Conservation (phyloP, 2,797 vertebrate genomes). For the Hemibagrus guttatus region DNA sequence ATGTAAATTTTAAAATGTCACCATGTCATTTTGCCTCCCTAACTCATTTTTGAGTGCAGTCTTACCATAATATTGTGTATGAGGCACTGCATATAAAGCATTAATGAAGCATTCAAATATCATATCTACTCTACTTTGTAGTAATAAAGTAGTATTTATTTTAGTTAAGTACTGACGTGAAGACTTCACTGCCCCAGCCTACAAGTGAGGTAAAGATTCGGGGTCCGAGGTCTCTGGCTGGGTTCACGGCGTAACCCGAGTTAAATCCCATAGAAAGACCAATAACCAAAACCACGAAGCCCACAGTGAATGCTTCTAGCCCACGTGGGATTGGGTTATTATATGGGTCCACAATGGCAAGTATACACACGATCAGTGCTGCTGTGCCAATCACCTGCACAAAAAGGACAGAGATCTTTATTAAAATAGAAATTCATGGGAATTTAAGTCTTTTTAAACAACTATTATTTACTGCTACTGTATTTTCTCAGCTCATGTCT, state of each 20-base stretch:
- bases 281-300: slow-evolving; percentile 84
- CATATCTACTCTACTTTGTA: not conserved
- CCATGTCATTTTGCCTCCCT: not conserved
- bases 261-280: slow-evolving; percentile 92
- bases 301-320: slow-evolving; percentile 85
- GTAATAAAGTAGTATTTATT: not conserved
- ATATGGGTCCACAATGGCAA: slow-evolving; percentile 84
- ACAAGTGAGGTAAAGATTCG: slow-evolving; percentile 85
- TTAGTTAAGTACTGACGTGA: slow-evolving; percentile 75
- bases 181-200: slow-evolving; percentile 85
- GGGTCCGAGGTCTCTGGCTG: slow-evolving; percentile 88
- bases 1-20: not conserved
- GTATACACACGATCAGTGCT: slow-evolving; percentile 82
- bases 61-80: not conserved
- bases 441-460: not conserved
- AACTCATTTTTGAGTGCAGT: not conserved
- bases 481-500: not conserved
- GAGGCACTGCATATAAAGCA: not conserved
- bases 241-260: slow-evolving; percentile 88
- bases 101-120: not conserved
- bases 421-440: not conserved
- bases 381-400: slow-evolving; percentile 86
- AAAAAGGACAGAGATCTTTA: not conserved
- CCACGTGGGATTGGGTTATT: slow-evolving; percentile 83
- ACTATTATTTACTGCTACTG: not conserved